Percentiles rank a stretch among this genome's conserved stretches.
Evolutionary conservation across 2,797 vertebrate genomes (phyloP).

Genomic region (Nothura maculosa): DNA sequence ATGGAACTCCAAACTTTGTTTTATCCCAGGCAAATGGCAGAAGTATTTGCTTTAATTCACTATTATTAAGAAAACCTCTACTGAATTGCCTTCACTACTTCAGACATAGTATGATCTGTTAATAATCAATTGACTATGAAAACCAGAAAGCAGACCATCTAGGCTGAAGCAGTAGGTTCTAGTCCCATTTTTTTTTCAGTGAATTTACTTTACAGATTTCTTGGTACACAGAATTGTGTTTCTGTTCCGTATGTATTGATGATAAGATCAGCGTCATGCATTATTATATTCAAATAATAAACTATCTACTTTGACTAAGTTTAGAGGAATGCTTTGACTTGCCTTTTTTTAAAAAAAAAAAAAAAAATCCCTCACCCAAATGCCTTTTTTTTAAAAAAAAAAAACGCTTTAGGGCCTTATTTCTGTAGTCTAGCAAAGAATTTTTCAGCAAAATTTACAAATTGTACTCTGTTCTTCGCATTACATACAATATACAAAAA

Average conservation of each 20-base stretch:
- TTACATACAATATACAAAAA: background rate
- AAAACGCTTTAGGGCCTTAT: background rate
- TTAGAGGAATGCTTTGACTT: background rate
- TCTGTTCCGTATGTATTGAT: background rate
- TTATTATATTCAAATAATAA: background rate
- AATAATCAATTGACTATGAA: background rate
- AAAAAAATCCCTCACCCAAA: rapidly evolving
- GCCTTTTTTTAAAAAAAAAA: background rate
- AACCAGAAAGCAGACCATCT: background rate
- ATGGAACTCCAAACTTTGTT: background rate
- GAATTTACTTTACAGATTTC: background rate
- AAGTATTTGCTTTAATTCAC: background rate
- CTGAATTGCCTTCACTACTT: background rate
- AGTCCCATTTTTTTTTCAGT: background rate
- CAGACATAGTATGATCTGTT: background rate
- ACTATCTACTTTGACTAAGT: background rate
- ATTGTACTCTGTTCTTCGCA: background rate
- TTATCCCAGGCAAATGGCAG: background rate
- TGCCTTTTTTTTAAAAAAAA: background rate
- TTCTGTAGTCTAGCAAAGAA: background rate
- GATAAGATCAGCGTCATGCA: rapidly evolving
- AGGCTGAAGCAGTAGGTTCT: background rate
- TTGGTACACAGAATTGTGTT: background rate
- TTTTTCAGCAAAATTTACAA: background rate
- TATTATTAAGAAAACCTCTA: background rate